Percentiles rank a stretch among this genome's conserved stretches.
Conservation (phyloP, 2,888 invertebrate species). For the Cheilosia scutellata region DNA sequence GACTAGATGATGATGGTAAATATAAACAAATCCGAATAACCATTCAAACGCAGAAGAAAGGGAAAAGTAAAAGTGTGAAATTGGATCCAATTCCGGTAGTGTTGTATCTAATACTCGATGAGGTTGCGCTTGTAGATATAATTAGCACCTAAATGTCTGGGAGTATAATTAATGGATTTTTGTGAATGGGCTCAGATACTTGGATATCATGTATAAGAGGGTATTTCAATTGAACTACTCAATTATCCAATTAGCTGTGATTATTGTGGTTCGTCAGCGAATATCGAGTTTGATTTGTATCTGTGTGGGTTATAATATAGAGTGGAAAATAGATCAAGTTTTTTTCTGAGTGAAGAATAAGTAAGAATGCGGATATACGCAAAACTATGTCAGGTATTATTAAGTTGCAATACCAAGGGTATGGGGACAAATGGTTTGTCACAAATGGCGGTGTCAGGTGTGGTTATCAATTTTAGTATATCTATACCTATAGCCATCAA, state of each 20-base stretch:
- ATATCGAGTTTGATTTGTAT: no score
- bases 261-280: not conserved
- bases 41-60: constrained; percentile 14
- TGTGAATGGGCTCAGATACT: constrained; percentile 29
- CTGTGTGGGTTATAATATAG: no score
- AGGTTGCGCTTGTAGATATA: constrained; percentile 14
- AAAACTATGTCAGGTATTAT: no score
- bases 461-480: no score
- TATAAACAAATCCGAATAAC: constrained; percentile 1
- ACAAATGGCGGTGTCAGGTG: no score
- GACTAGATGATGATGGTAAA: not conserved
- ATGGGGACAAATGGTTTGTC: no score
- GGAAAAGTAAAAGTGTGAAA: constrained; percentile 51
- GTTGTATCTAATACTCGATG: not conserved
- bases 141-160: constrained; percentile 33
- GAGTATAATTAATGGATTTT: constrained; percentile 45
- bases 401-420: no score
- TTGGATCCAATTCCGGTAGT: constrained; percentile 59
- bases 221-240: constrained; percentile 3
- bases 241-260: not conserved
- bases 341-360: no score
- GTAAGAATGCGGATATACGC: no score
- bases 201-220: not conserved
- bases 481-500: no score
- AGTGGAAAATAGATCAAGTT: no score